Conservation (phyloP, 2,797 vertebrate species). For the Sandelia bainsii region DNA sequence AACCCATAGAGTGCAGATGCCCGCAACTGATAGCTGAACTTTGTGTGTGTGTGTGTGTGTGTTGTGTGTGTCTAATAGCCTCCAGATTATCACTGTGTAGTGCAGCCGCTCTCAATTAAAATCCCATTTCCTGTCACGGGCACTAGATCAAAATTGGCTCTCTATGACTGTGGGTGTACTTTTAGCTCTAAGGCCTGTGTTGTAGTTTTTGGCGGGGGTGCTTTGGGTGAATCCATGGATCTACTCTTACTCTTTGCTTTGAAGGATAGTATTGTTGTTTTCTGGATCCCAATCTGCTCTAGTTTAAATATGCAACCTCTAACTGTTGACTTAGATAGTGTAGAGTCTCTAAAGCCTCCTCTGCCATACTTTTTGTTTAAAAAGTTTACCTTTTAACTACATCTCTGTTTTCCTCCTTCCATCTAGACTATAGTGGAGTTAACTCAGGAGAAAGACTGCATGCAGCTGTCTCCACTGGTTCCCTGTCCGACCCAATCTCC, state of each 20-base stretch:
- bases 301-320: background rate
- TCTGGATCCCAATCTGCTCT: background rate
- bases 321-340: background rate
- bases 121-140: constrained; percentile 76
- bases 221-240: constrained; percentile 20
- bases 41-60: constrained; percentile 21
- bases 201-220: constrained; percentile 21
- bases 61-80: constrained; percentile 65
- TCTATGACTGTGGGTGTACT: constrained; percentile 32
- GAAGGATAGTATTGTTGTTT: background rate
- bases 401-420: background rate
- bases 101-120: constrained; percentile 82
- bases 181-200: constrained; percentile 41
- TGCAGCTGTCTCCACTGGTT: constrained; percentile 88
- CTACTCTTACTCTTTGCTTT: constrained; percentile 10
- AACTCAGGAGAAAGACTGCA: constrained; percentile 93
- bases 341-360: background rate
- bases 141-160: constrained; percentile 53
- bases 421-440: constrained; percentile 93
- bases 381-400: too few relatives aligned
- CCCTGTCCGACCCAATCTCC: constrained; percentile 88
- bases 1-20: constrained; percentile 67
- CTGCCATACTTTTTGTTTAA: background rate
- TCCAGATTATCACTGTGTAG: constrained; percentile 73
- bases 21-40: constrained; percentile 53